Evolutionary conservation across 2,888 invertebrate genomes (phyloP).

Genomic region (Diadegma fenestrale): DNA sequence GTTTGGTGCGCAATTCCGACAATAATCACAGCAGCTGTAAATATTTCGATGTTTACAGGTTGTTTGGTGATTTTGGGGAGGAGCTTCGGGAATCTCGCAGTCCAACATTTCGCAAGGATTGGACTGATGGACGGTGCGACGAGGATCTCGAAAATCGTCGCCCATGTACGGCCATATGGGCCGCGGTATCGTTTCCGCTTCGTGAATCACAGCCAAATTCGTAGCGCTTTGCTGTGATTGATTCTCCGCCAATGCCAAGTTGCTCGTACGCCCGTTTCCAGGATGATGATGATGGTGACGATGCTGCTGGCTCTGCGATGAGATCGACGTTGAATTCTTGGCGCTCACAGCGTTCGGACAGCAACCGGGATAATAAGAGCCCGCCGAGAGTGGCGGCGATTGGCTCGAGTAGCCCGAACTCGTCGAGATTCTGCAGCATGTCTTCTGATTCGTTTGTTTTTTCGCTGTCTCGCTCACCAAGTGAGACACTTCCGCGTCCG

Average conservation of each 20-base stretch:
- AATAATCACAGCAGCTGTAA: slow-evolving; percentile 75
- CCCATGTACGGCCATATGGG: slow-evolving; percentile 78
- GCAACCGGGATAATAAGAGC: slow-evolving; percentile 74
- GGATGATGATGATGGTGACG: slow-evolving; percentile 37
- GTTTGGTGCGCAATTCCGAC: slow-evolving; percentile 71
- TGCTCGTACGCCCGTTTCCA: neutral
- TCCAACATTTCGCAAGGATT: slow-evolving; percentile 63
- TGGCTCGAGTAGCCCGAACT: slow-evolving; percentile 81
- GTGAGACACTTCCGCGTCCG: slow-evolving; percentile 77
- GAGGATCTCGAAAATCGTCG: slow-evolving; percentile 61
- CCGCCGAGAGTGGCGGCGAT: slow-evolving; percentile 78
- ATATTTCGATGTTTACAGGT: slow-evolving; percentile 33
- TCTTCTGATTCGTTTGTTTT: slow-evolving; percentile 71
- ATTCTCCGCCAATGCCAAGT: neutral
- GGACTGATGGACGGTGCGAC: slow-evolving; percentile 32
- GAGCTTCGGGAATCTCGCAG: slow-evolving; percentile 54
- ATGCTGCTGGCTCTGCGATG: slow-evolving; percentile 12
- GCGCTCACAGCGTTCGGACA: slow-evolving; percentile 67
- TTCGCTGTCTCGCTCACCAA: slow-evolving; percentile 72
- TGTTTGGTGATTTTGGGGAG: slow-evolving; percentile 8
- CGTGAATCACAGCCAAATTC: slow-evolving; percentile 78
- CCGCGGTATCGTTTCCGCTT: slow-evolving; percentile 78
- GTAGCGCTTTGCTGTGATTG: slow-evolving; percentile 56
- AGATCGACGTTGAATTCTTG: slow-evolving; percentile 52
- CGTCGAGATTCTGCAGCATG: slow-evolving; percentile 79